Evolutionary conservation across 2,113 vertebrate species (phyloP), one percentile per base, ranked within the genome.

Genomic region (Notarius lentiginosus): DNA sequence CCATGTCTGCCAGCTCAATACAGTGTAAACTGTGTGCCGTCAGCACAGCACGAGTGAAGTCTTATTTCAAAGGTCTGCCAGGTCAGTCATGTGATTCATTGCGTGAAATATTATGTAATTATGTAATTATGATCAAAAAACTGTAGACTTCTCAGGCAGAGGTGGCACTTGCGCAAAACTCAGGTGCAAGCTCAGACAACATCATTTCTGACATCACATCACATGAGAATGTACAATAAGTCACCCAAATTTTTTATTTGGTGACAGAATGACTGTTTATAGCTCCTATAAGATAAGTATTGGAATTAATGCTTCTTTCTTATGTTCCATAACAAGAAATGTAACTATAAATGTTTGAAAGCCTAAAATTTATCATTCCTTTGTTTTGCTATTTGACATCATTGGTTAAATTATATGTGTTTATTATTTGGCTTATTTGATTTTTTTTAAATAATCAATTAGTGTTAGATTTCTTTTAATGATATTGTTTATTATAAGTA

Each of bases 1-100:
- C 66, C 9, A 10, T 77, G 70, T 60, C 68, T 82, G 86, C 70
- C 86, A 87, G 72, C 14, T 53, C 18, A 41, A 70, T 24, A 15
- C 51, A 41, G 34, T 63, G 49, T 51, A 53, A 51, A n/a, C 17
- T n/a, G 51, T 20, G 34, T 75, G 51, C 30, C 22, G 20, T 70
- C 56, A 58, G 22, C 27, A 41, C 76, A 47, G 61, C 22, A 24
- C 58, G 61, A 65, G 1, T 47, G 51, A 2, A 34, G 61, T 70
- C 12, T 1, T 68, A 80, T 86, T 70, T 79, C 30, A 80, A 56
- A 86, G 56, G 30, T 56, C 22, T 80, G 79, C 30, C 79, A 41
- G n/a, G 15, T 84, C 27, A 34, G 82, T 72, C 51, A 56, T 68
- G 73, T 51, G 24, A 63, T 66, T 68, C 27, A 61, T 34, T 41